phyloP scores from a whole-genome alignment of 2,888 invertebrate genomes.

The Rambutsinella grinnellia region DNA sequence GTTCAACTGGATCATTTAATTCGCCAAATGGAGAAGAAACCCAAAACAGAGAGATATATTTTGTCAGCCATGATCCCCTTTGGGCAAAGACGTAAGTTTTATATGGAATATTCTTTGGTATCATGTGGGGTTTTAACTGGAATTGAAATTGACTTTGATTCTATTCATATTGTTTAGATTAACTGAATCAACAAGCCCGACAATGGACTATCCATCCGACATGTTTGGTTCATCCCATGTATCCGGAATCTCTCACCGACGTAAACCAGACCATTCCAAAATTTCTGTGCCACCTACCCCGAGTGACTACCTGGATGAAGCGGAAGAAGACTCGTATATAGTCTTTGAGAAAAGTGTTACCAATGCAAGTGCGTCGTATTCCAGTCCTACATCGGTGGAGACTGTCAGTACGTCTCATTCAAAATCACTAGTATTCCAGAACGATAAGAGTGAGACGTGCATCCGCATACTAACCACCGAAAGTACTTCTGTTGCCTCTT shows the following conservation, averaged over 20 bases:
- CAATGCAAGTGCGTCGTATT: not conserved
- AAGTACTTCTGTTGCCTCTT: conserved; percentile 41
- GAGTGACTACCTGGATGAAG: conserved; percentile 65
- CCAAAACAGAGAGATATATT: conserved; percentile 67
- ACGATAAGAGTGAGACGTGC: conserved; percentile 18
- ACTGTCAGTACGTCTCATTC: not conserved
- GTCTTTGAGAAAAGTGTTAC: conserved; percentile 69
- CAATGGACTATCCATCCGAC: conserved; percentile 54
- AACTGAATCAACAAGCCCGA: conserved; percentile 47
- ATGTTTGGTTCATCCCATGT: conserved; percentile 19
- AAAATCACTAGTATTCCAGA: not conserved
- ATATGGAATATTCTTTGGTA: not conserved
- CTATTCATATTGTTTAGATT: conserved; percentile 24
- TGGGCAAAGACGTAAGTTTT: conserved; percentile 69
- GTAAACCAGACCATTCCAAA: conserved; percentile 55
- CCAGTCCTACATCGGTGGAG: conserved; percentile 4
- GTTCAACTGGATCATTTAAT: conserved; percentile 50
- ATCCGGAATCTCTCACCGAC: conserved; percentile 3
- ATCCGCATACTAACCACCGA: conserved; percentile 40
- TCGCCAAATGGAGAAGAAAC: conserved; percentile 53
- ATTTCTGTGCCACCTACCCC: conserved; percentile 62
- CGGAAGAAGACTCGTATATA: conserved; percentile 71
- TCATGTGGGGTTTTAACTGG: not conserved
- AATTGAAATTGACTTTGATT: not conserved
- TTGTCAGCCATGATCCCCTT: conserved; percentile 78